Base-by-base conservation (phyloP, 1,140 invertebrate species). In the Atta colombica region DNA sequence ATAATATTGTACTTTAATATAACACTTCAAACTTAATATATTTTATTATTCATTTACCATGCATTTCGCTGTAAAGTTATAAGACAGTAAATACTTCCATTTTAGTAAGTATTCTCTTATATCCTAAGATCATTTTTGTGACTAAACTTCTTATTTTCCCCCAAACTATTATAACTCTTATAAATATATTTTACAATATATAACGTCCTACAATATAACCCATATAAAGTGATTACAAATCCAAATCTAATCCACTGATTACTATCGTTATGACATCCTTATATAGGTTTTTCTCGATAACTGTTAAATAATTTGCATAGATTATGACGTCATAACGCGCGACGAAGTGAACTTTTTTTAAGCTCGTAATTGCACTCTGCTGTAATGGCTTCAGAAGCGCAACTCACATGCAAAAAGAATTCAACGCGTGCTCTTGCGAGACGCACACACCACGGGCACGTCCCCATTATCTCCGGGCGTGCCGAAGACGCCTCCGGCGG, bases 391-490 rank as follows among this genome's bases (percentile, higher is more conserved):
- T 71, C 21, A 8, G 39, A 65, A 68, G 39, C 28, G 8, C 49
- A 7, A 12, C 53, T 28, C 35, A 16, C 18, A 25, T 16, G 49
- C 35, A 28, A 25, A 69, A 10, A 58, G 68, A 86, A 69, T 61
- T 65, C 18, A 80, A 77, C 31, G 49, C 39, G 18, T 12, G n/a
- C 49, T 28, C 31, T 69, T 16, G 51, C 77, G 25, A 7, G 8
- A 14, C n/a, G 31, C 45, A 10, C 77, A 53, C 49, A 81, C 68
- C 53, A 80, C 60, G 35, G 39, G 49, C 25, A 55, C 49, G 55
- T 45, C 31, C 51, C 71, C 28, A 88, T 85, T 88, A 89, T 89
- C 74, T 85, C 78, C 49, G 75, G 61, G 55, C 45, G 45, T 53
- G 81, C 55, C 65, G 74, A 39, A 49, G 60, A 39, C 53, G 75